These are phyloP conservation scores for Xyliphius kryptos DNA, from an alignment of 2,113 vertebrate genomes.

Conservation along the genomic window DNA sequence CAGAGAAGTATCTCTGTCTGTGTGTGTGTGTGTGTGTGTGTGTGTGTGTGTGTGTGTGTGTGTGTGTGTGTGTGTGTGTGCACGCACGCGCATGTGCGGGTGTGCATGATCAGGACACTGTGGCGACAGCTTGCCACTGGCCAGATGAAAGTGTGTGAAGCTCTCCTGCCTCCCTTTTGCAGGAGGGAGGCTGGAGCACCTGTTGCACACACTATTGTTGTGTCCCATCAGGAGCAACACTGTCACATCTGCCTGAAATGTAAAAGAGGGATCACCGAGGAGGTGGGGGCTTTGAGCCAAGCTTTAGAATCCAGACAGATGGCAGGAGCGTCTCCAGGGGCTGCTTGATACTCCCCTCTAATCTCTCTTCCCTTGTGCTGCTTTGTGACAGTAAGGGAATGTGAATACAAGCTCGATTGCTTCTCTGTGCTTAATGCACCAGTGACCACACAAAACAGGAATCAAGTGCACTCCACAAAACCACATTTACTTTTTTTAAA, in stretches of 20 bases:
- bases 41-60: slow-evolving; percentile 10
- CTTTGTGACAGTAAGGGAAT: slow-evolving; percentile 44
- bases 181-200: slow-evolving; percentile 48
- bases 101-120: slow-evolving; percentile 23
- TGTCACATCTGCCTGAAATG: slow-evolving; percentile 60
- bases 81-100: slow-evolving; percentile 8
- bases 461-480: neutral
- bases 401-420: slow-evolving; percentile 32
- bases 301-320: slow-evolving; percentile 43
- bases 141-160: slow-evolving; percentile 48
- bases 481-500: neutral
- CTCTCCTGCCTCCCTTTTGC: slow-evolving; percentile 58
- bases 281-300: slow-evolving; percentile 22
- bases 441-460: neutral
- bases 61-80: slow-evolving; percentile 20
- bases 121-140: slow-evolving; percentile 38
- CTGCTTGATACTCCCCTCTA: slow-evolving; percentile 40
- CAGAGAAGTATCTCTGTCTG: slow-evolving; percentile 4
- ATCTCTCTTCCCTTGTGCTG: slow-evolving; percentile 17
- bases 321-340: slow-evolving; percentile 43
- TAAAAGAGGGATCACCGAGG: slow-evolving; percentile 37
- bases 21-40: slow-evolving; percentile 25
- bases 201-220: slow-evolving; percentile 52
- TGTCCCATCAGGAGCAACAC: slow-evolving; percentile 49
- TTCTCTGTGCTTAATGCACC: slow-evolving; percentile 24